These are phyloP conservation scores for Balaeniceps rex DNA, from an alignment of 2,113 vertebrate genomes.

Conservation along the genomic window DNA sequence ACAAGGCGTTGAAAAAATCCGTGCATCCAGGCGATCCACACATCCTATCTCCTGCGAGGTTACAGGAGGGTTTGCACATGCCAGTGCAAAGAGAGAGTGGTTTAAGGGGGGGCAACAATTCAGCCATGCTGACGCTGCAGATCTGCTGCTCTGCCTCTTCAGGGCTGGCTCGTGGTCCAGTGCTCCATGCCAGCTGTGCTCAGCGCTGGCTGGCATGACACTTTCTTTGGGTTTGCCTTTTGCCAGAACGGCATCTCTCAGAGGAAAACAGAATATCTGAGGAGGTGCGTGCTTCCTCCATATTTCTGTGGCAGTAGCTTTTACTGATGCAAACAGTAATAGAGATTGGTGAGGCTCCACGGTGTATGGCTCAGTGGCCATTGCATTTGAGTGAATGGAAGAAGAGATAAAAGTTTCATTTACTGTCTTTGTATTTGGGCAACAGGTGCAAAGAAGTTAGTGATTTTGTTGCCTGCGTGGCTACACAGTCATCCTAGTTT, in stretches of 20 bases:
- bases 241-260: background rate
- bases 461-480: background rate
- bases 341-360: background rate
- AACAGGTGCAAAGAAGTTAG: background rate
- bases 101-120: background rate
- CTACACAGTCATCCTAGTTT: background rate
- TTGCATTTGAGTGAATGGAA: background rate
- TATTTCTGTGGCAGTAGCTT: background rate
- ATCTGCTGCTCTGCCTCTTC: background rate
- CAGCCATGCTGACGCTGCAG: accelerated
- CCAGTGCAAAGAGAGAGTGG: background rate
- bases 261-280: background rate
- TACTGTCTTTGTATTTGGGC: background rate
- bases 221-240: background rate
- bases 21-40: too few species aligned
- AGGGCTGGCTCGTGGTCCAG: background rate
- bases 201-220: accelerated
- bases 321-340: background rate
- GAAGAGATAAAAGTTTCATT: background rate
- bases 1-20: accelerated
- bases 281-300: accelerated
- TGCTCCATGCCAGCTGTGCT: background rate
- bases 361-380: background rate
- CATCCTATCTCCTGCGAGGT: background rate
- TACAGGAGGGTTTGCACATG: background rate